Base-by-base conservation (phyloP, 2,113 vertebrate genomes). In the Pandion haliaetus region DNA sequence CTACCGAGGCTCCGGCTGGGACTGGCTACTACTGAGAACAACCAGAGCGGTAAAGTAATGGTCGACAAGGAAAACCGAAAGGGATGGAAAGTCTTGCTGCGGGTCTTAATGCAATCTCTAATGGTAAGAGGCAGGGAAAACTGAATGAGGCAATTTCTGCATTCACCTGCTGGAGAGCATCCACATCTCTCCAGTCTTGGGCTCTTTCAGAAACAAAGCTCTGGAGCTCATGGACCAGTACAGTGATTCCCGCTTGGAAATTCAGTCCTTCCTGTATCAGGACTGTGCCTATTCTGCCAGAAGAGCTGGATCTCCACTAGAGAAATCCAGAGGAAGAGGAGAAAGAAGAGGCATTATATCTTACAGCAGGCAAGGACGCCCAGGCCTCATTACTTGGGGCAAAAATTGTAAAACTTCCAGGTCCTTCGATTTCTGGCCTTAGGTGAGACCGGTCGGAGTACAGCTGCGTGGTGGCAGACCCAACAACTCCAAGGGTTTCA, bases 341-440 rank as follows among this genome's bases (percentile, higher is more conserved):
- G 34, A 52, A 93, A 82, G 45, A 96, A 80, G 42, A 58, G 24
- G 47, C 59, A 44, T 38, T 36, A 8, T 55, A 85, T 98, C 99
- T 99, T 97, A 99, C 99, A 31, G 98, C 97, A 49, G 99, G 97
- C 91, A 99, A 96, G 28, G 98, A 98, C 1, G 98, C 97, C 99
- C 99, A 99, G 90, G 99, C 99, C 83, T 99, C 98, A 6, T 99
- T 99, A 96, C 99, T 99, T 6, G 99, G 99, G 79, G 99, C 99
- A 17, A 99, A 99, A 97, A 99, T 99, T 23, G 99, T 99, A 91
- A 99, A 99, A 91, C 99, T 99, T 74, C 99, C 99, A 0, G 99
- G 99, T 12, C 99, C 99, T 91, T 99, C 99, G 1, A 99, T 99
- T 97, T 99, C 99, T 5, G 98, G 98, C 96, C 96, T 98, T 63